These are phyloP conservation scores for Danio jaintianensis DNA, from an alignment of 2,797 vertebrate genomes.

Conservation along the genomic window DNA sequence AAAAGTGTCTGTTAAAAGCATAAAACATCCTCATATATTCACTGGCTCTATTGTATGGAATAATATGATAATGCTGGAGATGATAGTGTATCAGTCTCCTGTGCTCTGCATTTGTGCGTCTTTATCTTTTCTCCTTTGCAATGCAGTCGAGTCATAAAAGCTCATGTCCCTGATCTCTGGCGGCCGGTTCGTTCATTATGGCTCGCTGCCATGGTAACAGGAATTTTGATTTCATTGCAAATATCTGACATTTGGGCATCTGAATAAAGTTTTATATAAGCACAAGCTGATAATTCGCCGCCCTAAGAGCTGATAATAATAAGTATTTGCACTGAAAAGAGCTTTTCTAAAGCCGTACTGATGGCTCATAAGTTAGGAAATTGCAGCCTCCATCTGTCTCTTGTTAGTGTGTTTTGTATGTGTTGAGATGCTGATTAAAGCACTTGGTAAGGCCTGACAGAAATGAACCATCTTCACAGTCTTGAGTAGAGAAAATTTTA, in stretches of 20 bases:
- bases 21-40: neutral
- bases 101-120: slow-evolving; percentile 12
- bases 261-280: slow-evolving; percentile 28
- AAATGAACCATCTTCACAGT: neutral
- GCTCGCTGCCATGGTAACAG: slow-evolving; percentile 55
- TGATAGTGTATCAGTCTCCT: no score
- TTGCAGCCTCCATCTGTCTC: slow-evolving; percentile 25
- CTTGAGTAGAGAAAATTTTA: neutral
- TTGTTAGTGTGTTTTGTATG: slow-evolving; percentile 8
- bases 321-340: slow-evolving; percentile 3
- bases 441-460: neutral
- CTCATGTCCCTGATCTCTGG: slow-evolving; percentile 21
- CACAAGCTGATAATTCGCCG: slow-evolving; percentile 6
- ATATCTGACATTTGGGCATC: slow-evolving; percentile 38
- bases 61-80: neutral
- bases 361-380: slow-evolving; percentile 5
- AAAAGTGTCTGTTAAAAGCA: neutral
- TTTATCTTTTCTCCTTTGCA: slow-evolving; percentile 7
- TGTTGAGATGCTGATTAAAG: slow-evolving; percentile 24
- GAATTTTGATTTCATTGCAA: slow-evolving; percentile 33
- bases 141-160: slow-evolving; percentile 35
- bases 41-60: neutral
- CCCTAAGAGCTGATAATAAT: neutral
- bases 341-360: neutral
- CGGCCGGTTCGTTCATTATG: slow-evolving; percentile 17